Conservation (phyloP, 2,797 vertebrate genomes). For the Pangasius mekongensis region DNA sequence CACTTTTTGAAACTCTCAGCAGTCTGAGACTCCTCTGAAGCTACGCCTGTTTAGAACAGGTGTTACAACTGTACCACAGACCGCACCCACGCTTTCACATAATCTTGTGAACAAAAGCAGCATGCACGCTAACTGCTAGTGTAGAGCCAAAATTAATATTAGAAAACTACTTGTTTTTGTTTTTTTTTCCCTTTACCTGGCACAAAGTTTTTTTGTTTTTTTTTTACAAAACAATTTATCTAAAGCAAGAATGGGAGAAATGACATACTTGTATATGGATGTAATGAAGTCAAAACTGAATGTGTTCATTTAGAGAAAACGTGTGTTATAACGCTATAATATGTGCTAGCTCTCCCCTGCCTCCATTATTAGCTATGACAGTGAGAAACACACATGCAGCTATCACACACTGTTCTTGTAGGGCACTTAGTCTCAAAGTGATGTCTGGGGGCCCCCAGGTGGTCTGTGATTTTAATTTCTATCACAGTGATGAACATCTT, state of each 20-base stretch:
- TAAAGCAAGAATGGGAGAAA: too few species aligned
- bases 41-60: not conserved
- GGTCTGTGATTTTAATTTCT: too few species aligned
- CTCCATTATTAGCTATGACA: too few species aligned
- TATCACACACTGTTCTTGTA: too few species aligned
- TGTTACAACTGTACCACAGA: not conserved
- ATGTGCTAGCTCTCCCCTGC: too few species aligned
- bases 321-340: not conserved
- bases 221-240: too few species aligned
- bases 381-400: too few species aligned
- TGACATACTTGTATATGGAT: not conserved
- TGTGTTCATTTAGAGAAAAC: not conserved
- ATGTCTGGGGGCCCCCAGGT: too few species aligned
- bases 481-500: too few species aligned
- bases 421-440: too few species aligned
- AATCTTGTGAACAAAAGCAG: not conserved
- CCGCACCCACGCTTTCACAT: not conserved
- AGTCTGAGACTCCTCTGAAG: not conserved
- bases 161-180: not conserved
- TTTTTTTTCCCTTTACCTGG: not conserved
- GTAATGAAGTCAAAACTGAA: not conserved
- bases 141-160: not conserved
- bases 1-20: not conserved
- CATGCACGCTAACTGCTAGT: not conserved
- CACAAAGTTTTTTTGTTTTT: not conserved